Conservation (phyloP, 2,888 invertebrate species). For the Drosophila melanosoma region DNA sequence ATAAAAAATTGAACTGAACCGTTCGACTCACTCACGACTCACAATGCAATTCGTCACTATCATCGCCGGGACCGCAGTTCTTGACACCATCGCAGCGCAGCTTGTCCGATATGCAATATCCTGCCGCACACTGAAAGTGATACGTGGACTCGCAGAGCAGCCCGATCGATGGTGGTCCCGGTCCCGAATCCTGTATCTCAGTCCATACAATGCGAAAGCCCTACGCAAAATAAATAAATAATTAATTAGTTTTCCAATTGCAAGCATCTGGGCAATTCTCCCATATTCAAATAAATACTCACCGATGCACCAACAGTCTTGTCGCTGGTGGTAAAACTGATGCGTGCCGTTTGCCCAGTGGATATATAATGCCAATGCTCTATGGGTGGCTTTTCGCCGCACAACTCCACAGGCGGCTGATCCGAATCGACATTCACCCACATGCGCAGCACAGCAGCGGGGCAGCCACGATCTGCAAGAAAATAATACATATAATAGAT, state of each 20-base stretch:
- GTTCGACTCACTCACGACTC: constrained; percentile 86
- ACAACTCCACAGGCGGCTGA: constrained; percentile 93
- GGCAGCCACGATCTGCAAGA: constrained; percentile 92
- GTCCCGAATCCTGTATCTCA: constrained; percentile 90
- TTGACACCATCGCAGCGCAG: constrained; percentile 91
- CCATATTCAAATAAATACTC: constrained; percentile 31
- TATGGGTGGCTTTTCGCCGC: constrained; percentile 92
- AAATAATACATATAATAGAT: no score
- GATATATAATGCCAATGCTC: constrained; percentile 95
- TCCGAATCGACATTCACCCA: constrained; percentile 91
- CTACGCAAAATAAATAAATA: constrained; percentile 73
- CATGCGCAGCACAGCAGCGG: constrained; percentile 94
- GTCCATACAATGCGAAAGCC: constrained; percentile 98
- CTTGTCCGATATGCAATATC: constrained; percentile 92
- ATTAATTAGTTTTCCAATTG: background rate
- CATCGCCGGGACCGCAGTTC: constrained; percentile 89
- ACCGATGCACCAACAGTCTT: constrained; percentile 95
- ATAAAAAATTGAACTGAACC: constrained; percentile 86
- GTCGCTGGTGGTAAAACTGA: constrained; percentile 97
- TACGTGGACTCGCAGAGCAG: constrained; percentile 86
- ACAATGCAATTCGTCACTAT: constrained; percentile 86
- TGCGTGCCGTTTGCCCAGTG: constrained; percentile 93
- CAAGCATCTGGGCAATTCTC: constrained; percentile 1
- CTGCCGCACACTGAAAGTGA: constrained; percentile 90
- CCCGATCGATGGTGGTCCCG: constrained; percentile 85